These are phyloP conservation scores for Drosophila suzukii DNA, from an alignment of 1,140 invertebrate genomes.

Conservation along the genomic window DNA sequence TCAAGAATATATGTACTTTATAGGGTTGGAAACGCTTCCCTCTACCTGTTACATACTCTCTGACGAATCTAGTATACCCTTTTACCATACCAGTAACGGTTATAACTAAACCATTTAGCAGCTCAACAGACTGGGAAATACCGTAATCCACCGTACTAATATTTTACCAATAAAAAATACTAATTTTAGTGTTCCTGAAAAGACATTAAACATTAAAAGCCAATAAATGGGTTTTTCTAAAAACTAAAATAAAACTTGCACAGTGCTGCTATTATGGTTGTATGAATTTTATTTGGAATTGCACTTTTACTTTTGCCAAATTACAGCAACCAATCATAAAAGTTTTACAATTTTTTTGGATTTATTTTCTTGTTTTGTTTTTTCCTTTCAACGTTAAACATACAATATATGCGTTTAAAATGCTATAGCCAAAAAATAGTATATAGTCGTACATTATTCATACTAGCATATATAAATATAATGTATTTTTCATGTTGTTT, in stretches of 20 bases:
- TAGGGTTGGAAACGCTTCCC: no score
- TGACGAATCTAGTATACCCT: no score
- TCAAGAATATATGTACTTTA: no score
- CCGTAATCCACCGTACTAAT: no score
- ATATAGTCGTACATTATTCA: conserved; percentile 54
- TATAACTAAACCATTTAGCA: no score
- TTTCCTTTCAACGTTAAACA: conserved; percentile 41
- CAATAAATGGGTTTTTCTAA: not conserved
- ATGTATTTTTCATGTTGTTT: conserved; percentile 41
- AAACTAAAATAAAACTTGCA: conserved; percentile 6
- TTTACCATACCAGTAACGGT: no score
- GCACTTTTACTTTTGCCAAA: conserved; percentile 75
- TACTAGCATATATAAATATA: conserved; percentile 39
- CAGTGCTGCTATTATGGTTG: conserved; percentile 59
- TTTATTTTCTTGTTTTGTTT: conserved; percentile 52
- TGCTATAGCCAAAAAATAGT: conserved; percentile 71
- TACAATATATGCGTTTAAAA: conserved; percentile 64
- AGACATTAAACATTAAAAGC: no score
- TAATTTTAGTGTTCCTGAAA: no score
- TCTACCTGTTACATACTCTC: no score
- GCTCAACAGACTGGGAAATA: no score
- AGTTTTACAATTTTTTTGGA: conserved; percentile 73
- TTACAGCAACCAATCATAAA: conserved; percentile 67
- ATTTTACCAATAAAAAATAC: no score
- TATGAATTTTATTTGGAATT: conserved; percentile 75